These are phyloP conservation scores for Cyrtonyx montezumae DNA, from an alignment of 2,113 vertebrate genomes.

Conservation along the genomic window DNA sequence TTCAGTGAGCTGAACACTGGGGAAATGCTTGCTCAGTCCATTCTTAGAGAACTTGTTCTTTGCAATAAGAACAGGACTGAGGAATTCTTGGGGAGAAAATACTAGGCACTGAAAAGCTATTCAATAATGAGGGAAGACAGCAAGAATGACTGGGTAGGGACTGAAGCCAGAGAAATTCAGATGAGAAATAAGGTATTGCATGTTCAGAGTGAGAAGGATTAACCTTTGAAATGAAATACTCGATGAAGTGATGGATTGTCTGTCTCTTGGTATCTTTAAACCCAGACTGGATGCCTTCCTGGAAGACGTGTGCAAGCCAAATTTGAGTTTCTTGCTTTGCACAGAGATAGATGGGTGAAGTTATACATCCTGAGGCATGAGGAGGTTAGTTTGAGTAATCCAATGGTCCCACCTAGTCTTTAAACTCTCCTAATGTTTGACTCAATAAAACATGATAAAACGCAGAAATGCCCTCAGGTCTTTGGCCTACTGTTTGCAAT, in stretches of 20 bases:
- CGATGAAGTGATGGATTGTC: conserved; percentile 20
- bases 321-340: neutral
- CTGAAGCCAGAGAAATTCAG: neutral
- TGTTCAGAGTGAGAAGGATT: conserved; percentile 30
- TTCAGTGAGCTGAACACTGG: neutral
- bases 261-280: conserved; percentile 38
- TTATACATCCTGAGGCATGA: neutral
- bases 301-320: neutral
- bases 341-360: neutral
- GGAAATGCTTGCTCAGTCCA: rapidly evolving
- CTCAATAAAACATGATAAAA: neutral
- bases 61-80: neutral
- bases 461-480: neutral
- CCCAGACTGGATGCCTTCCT: conserved; percentile 23
- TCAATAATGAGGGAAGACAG: conserved; percentile 1
- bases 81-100: neutral
- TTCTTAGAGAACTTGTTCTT: neutral
- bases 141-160: neutral
- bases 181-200: neutral
- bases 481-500: neutral
- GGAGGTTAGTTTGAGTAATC: neutral
- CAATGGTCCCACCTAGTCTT: neutral
- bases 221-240: conserved; percentile 37
- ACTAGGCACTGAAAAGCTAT: neutral
- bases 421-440: neutral